Evolutionary conservation across 2,113 vertebrate genomes (phyloP).

Genomic region (Onychostruthus taczanowskii): DNA sequence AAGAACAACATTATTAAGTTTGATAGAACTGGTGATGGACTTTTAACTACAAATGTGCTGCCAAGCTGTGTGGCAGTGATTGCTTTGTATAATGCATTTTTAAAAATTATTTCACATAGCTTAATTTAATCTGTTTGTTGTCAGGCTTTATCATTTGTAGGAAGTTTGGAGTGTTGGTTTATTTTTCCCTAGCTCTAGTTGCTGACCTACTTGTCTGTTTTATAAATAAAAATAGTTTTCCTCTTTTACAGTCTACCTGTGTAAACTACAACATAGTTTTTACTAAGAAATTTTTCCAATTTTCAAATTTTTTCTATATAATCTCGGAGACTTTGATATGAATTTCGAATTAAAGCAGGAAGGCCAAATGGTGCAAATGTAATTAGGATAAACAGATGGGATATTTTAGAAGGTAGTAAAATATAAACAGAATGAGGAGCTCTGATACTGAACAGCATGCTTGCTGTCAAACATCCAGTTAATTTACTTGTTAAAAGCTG

Average conservation of each 20-base stretch:
- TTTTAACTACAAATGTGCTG: constrained; percentile 38
- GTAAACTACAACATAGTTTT: background rate
- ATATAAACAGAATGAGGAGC: background rate
- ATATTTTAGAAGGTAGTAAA: background rate
- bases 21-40: background rate
- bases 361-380: background rate
- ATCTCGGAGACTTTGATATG: background rate
- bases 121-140: constrained; percentile 38
- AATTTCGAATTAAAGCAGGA: background rate
- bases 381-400: background rate
- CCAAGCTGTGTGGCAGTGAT: constrained; percentile 11
- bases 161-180: background rate
- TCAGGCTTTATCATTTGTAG: background rate
- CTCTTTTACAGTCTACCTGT: background rate
- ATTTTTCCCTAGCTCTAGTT: background rate
- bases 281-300: background rate
- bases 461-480: background rate
- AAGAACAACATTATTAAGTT: constrained; percentile 63
- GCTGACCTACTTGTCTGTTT: constrained; percentile 36
- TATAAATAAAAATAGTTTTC: constrained; percentile 3
- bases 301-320: background rate
- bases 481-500: background rate
- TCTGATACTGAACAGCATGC: background rate
- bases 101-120: background rate
- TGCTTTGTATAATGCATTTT: background rate